phyloP scores from a whole-genome alignment of 2,113 vertebrate genomes.

The Oceanodroma tethys region DNA sequence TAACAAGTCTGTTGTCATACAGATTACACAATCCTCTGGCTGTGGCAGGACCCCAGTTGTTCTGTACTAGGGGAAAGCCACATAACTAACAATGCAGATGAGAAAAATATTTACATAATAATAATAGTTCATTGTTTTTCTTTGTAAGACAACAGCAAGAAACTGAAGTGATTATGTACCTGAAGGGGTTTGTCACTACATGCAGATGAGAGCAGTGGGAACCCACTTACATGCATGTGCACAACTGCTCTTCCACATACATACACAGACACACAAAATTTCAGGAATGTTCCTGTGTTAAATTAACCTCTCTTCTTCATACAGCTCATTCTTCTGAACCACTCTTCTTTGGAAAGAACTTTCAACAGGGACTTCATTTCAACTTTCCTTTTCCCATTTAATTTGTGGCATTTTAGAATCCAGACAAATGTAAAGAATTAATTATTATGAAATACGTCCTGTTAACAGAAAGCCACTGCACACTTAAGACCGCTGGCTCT shows the following conservation, averaged over 20 bases:
- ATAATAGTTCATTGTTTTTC: neutral
- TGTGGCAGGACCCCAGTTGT: neutral
- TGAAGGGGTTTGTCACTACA: neutral
- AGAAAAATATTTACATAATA: neutral
- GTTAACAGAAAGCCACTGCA: neutral
- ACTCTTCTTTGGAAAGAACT: neutral
- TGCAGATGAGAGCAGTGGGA: neutral
- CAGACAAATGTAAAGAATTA: neutral
- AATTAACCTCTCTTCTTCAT: neutral
- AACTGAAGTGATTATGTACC: neutral
- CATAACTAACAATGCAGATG: neutral
- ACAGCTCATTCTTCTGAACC: neutral
- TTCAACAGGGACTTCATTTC: neutral
- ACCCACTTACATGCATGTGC: rapidly evolving
- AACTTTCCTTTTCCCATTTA: neutral
- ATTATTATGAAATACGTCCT: neutral
- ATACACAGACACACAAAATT: neutral
- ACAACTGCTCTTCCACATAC: neutral
- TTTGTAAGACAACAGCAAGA: neutral
- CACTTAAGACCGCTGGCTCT: neutral
- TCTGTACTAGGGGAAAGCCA: neutral
- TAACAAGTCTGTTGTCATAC: neutral
- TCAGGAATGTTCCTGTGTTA: neutral
- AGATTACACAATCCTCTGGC: neutral
- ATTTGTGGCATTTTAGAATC: neutral